Percentiles rank a stretch among this genome's conserved stretches.
Conservation (phyloP, 2,797 vertebrate genomes). For the Megalops cyprinoides region DNA sequence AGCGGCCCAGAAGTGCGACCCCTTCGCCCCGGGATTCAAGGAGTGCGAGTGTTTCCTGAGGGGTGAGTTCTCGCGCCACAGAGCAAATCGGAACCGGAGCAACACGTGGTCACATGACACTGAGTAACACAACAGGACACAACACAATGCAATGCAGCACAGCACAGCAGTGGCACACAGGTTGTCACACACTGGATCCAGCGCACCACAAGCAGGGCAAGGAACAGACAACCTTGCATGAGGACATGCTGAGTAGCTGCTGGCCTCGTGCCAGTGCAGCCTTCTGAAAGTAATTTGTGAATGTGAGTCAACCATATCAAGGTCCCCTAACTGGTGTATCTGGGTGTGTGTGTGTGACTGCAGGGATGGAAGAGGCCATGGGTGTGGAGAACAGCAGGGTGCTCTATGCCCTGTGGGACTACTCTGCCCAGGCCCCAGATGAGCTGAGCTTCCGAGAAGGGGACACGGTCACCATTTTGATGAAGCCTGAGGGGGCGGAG, state of each 20-base stretch:
- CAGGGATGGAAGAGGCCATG: conserved; percentile 86
- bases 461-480: conserved; percentile 87
- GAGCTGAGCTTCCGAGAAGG: conserved; percentile 89
- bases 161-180: too few relatives aligned
- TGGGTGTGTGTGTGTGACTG: neutral
- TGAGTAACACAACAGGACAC: too few relatives aligned
- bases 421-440: conserved; percentile 81
- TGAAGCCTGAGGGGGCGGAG: conserved; percentile 77
- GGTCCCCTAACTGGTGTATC: neutral
- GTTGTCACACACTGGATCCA: too few relatives aligned
- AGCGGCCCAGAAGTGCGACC: conserved; percentile 89
- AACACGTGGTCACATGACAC: too few relatives aligned
- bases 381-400: conserved; percentile 82
- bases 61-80: conserved; percentile 74
- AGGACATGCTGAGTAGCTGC: neutral
- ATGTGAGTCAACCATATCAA: neutral
- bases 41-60: conserved; percentile 85
- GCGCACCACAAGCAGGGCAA: neutral
- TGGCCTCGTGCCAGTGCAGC: neutral
- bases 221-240: neutral
- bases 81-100: too few relatives aligned
- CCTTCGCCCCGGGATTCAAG: conserved; percentile 77
- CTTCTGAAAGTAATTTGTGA: neutral
- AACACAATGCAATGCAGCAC: too few relatives aligned
- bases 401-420: conserved; percentile 88